A percentile compares a stretch with the other conserved stretches of the same genome.
Evolutionary conservation across 2,797 vertebrate genomes (phyloP).

Genomic region (Craterocephalus amniculus): DNA sequence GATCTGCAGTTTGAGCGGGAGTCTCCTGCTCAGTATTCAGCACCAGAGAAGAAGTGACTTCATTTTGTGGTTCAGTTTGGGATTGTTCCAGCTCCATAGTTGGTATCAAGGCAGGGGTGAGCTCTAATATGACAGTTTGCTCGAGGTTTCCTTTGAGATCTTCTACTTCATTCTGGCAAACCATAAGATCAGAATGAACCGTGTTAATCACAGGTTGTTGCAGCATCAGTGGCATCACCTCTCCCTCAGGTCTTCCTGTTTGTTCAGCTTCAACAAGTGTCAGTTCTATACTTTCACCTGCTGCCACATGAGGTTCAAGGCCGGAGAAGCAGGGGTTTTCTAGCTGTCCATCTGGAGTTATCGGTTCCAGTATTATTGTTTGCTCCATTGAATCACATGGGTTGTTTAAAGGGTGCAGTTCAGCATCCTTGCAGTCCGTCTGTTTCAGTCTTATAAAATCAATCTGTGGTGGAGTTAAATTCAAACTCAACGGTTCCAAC

Average conservation of each 20-base stretch:
- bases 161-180: conserved; percentile 54
- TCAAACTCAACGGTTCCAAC: conserved; percentile 42
- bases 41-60: conserved; percentile 42
- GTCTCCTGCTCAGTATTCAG: conserved; percentile 52
- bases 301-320: conserved; percentile 44
- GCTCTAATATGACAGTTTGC: conserved; percentile 74
- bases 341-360: conserved; percentile 73
- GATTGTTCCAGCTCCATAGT: conserved; percentile 70
- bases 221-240: conserved; percentile 46
- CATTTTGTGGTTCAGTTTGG: conserved; percentile 49
- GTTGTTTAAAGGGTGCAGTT: conserved; percentile 39
- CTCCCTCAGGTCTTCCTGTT: conserved; percentile 31
- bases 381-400: conserved; percentile 65
- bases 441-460: conserved; percentile 62
- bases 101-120: conserved; percentile 69
- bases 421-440: conserved; percentile 26
- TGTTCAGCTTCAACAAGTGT: conserved; percentile 51
- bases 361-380: conserved; percentile 77
- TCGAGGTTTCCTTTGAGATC: conserved; percentile 61
- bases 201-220: conserved; percentile 32
- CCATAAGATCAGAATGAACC: conserved; percentile 34
- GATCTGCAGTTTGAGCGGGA: conserved; percentile 33
- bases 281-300: conserved; percentile 50
- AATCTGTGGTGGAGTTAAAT: conserved; percentile 52
- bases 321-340: conserved; percentile 63